Base-by-base conservation (phyloP, 2,797 vertebrate genomes). In the Acipenser ruthenus region DNA sequence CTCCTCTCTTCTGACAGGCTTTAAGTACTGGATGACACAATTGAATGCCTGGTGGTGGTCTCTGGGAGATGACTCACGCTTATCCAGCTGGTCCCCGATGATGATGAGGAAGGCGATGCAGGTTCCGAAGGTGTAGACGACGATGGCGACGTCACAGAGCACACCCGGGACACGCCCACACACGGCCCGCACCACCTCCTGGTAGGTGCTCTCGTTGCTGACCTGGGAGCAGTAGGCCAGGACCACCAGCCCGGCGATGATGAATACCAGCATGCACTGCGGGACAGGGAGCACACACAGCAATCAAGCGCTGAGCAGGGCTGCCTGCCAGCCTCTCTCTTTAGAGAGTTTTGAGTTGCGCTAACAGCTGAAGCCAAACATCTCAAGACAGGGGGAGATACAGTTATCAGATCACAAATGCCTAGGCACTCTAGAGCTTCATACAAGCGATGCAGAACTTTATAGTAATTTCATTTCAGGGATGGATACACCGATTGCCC, bases 71-170 rank as follows among this genome's bases (percentile, higher is more conserved):
- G 3, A 86, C 95, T 95, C 75, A 98, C 96, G 84, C 77, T 95
- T 95, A 82, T 98, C 96, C 71, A 97, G 83, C 78, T 99, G 96
- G 82, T 99, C 96, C 58, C 96, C 96, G 0, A 99, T 97, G 79
- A 99, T 98, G 77, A 99, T 98, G 68, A 99, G 93, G 84, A 99
- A 99, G 68, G 96, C 92, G 0, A 97, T 98, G 81, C 95, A 99
- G 50, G 96, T 99, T 74, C 96, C 96, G 0, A 99, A 99, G 53
- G 96, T 97, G 81, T 99, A 99, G 73, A 97, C 66, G 0, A 90
- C 95, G 0, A 99, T 99, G 77, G 93, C 88, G 6, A 97, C 81
- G 79, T 99, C 95, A 0, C 95, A 98, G 3, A 96, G 49, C 71
- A 96, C 80, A 0, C 96, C 96, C 0, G 91, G 82, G 63, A 94